These are phyloP conservation scores for Gerris buenoi DNA, from an alignment of 1,140 invertebrate genomes.

Conservation along the genomic window DNA sequence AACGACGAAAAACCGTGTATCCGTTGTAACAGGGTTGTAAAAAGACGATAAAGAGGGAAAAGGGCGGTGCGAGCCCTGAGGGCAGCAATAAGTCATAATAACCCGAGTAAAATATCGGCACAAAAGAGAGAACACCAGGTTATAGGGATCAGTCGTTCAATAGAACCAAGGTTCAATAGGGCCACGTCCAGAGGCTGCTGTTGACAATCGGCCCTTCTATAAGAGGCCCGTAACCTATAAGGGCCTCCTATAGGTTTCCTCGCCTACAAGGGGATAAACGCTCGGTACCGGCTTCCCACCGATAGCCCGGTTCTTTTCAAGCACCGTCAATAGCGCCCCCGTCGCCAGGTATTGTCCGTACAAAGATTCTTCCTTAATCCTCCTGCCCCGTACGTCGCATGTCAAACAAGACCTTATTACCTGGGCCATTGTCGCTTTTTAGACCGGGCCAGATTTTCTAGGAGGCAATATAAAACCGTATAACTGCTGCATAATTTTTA, in stretches of 20 bases:
- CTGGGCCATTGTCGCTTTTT: neutral
- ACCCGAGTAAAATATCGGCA: neutral
- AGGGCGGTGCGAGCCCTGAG: too few species aligned
- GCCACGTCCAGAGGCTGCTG: neutral
- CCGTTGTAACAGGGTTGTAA: too few species aligned
- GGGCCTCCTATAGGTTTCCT: neutral
- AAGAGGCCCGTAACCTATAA: neutral
- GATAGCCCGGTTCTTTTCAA: neutral
- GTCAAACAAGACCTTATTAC: neutral
- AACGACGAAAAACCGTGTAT: too few species aligned
- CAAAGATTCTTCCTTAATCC: too few species aligned
- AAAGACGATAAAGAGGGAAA: too few species aligned
- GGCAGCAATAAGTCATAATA: neutral
- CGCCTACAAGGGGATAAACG: too few species aligned
- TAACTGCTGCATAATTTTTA: neutral
- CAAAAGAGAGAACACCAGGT: neutral
- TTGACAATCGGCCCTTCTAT: neutral
- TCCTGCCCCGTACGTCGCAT: neutral
- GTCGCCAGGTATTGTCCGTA: too few species aligned
- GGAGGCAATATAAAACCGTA: too few species aligned
- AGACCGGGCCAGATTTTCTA: too few species aligned
- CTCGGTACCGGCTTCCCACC: neutral
- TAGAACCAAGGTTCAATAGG: neutral
- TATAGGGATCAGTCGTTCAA: too few species aligned
- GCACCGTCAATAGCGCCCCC: too few species aligned